Base-by-base conservation (phyloP, 2,888 invertebrate genomes). In the Tridacna gigas region DNA sequence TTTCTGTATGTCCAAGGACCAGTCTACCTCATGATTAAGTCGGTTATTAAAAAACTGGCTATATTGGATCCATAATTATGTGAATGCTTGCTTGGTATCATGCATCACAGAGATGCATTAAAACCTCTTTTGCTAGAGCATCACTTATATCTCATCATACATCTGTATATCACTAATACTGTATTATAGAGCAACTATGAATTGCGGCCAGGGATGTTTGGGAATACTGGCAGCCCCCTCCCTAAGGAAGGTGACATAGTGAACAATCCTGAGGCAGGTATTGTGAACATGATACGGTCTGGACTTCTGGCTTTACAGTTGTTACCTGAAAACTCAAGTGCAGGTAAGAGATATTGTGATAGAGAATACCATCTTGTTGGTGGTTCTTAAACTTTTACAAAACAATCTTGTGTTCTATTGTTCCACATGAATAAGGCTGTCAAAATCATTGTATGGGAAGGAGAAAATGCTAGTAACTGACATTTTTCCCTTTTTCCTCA, bases 221-320 rank as follows among this genome's bases (percentile, higher is more conserved):
- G 51, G 5, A 47, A 63, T 12, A 63, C 67, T 18, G 74, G 76
- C 28, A 77, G 79, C 25, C 83, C 82, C 28, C 47, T 86, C 15
- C 81, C 79, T 11, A 86, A 89, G 69, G 86, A 79, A 15, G 75
- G 80, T 0, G 91, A 91, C 74, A 85, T 89, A 20, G 78, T 89
- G 12, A 85, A 88, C 60, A 90, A 88, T 60, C 91, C 97, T 5
- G 97, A 97, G 94, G 96, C 96, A 47, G 96, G 96, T 92, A 96
- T 97, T 94, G 96, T 97, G 79, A 97, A 97, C 95, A 96, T 97
- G 96, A 94, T 97, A 60, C 95, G 97, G 85, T 97, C 97, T 94
- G 97, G 97, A 37, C 96, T 97, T 95, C 95, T 97, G 83, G 97
- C 97, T 7, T 95, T 97, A 77, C 96, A 97, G 80, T 95, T 97